Evolutionary conservation across 2,888 invertebrate genomes (phyloP).

Genomic region (Spilosoma lubricipeda): DNA sequence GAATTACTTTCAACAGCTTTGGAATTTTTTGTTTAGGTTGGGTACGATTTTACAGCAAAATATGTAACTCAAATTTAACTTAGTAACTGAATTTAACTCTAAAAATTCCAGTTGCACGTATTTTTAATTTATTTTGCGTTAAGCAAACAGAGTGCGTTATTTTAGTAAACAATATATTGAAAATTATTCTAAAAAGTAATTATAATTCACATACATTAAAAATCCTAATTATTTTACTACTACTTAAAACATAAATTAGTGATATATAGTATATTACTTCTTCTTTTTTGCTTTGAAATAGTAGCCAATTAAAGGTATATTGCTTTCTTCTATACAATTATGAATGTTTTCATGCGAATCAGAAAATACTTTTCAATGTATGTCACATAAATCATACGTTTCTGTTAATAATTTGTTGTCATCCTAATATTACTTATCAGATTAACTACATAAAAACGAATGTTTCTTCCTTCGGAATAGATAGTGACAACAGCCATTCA

Average conservation of each 20-base stretch:
- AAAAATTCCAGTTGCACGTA: background rate
- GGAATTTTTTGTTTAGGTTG: constrained; percentile 10
- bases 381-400: background rate
- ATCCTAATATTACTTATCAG: background rate
- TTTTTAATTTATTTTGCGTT: background rate
- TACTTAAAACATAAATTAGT: background rate
- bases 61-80: background rate
- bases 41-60: background rate
- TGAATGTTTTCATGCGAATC: background rate
- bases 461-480: background rate
- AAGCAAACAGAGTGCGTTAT: background rate
- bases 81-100: background rate
- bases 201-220: background rate
- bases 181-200: background rate
- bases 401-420: background rate
- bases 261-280: background rate
- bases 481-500: background rate
- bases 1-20: constrained; percentile 24
- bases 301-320: constrained; percentile 2
- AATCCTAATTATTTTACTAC: background rate
- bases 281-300: background rate
- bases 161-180: background rate
- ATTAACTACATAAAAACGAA: background rate
- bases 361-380: background rate
- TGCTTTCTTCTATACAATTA: background rate